Base-by-base conservation (phyloP, 1,140 invertebrate genomes). In the Drosophila nigrodunni region DNA sequence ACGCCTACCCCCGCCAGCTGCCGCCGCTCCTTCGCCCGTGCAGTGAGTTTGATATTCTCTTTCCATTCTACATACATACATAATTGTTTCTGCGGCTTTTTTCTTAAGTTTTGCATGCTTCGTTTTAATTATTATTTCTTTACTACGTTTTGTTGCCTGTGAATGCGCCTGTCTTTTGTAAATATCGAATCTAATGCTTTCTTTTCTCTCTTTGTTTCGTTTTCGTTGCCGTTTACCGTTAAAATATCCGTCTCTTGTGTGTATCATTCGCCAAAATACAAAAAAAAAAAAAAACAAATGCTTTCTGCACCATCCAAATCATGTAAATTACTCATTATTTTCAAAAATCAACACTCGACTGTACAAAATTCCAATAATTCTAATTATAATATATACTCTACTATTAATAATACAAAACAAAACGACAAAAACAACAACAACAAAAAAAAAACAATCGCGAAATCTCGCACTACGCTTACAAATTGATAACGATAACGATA, bases 11-110 rank as follows among this genome's bases (percentile, higher is more conserved):
- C 58, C 91, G 34, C 77, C 91, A 2, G 77, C 91, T 10, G 80
- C 90, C 2, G 79, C 90, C 2, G 88, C 83, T 7, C 81, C 83
- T 8, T 92, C 90, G 30, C 94, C 95, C 90, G 94, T 96, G 62
- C 95, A 96, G 96, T 96, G 93, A 94, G 93, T 95, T 30, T 30
- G 4, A 21, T 2, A 21, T 21, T 21, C 25, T 5, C 3, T 30
- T 30, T 30, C 3, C 25, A 92, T 30, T 82, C 89, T 18, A 15
- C 13, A 8, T 83, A n/a, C n/a, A n/a, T n/a, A n/a, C n/a, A n/a
- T n/a, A n/a, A 90, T 50, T 80, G 90, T 67, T 91, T 92, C 43
- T 30, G 64, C 6, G 3, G 25, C 6, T 30, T 52, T 46, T 7
- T 3, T 2, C 35, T 39, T 34, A 11, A 18, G 55, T 34, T 58